Evolutionary conservation across 2,113 vertebrate species (phyloP), one percentile per base, ranked within the genome.

Genomic region (Corydoras sp.): DNA sequence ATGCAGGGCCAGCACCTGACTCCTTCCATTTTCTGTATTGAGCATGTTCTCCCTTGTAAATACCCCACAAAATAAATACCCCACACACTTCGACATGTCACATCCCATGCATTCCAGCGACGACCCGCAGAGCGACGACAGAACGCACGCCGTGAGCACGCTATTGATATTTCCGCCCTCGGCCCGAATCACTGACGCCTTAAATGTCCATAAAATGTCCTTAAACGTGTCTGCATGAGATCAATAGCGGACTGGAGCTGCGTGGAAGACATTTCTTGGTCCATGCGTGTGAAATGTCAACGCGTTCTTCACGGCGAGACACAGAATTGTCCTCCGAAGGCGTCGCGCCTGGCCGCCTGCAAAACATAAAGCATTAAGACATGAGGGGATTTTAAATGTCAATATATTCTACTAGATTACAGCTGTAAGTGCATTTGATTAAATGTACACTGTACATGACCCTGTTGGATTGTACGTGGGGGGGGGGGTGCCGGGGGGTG

Each of bases 201-300:
- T 48, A 53, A 49, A 51, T 69, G 63, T 63, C 31, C 64, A 75
- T 58, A 72, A 24, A 66, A 63, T 24, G 67, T 63, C 54, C 68
- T 77, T 56, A 74, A 69, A 58, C 30, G 51, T 56, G 56, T 53
- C 61, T 63, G 43, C 61, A 15, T 14, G 48, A 73, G 73, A 69
- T 65, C 67, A 63, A 73, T 73, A 69, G 31, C 48, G 32, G 43
- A 31, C 49, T 58, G 14, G 43, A 15, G 24, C 29, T n/a, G 48
- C 76, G 30, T n/a, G 12, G 60, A 13, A 4, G 65, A 69, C 53
- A 70, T 76, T 79, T 73, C 62, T 32, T 53, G 13, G 31, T 69
- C 54, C 5, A 15, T 29, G 58, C 50, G 58, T 24, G 73, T 70
- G 51, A 79, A 79, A 79, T 76, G 77, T 79, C 77, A 73, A 69